These are phyloP conservation scores for Microcebus tavaratra DNA, from an alignment of 2,113 vertebrate genomes.

Conservation along the genomic window DNA sequence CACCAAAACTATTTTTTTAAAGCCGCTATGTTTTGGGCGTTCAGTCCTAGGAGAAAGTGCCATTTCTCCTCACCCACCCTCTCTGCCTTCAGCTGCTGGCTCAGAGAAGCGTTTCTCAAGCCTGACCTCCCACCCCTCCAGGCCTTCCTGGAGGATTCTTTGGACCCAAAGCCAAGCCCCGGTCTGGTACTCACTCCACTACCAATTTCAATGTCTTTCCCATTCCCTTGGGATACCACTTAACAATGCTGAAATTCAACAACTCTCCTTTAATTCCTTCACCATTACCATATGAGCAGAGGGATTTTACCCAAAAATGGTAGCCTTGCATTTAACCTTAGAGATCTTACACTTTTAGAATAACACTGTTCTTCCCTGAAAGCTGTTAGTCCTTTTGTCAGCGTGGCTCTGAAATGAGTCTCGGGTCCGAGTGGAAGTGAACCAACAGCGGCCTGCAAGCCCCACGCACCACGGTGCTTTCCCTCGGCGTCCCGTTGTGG, in stretches of 20 bases:
- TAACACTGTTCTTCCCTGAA: not conserved
- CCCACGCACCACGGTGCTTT: fast-evolving
- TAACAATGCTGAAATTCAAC: not conserved
- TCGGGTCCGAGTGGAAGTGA: not conserved
- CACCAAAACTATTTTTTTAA: not conserved
- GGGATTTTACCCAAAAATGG: not conserved
- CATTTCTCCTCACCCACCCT: not conserved
- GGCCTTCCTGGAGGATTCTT: not conserved
- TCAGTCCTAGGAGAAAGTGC: not conserved
- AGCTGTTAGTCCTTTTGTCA: not conserved
- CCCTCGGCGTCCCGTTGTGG: not conserved
- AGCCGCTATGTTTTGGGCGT: not conserved
- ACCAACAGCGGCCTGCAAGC: fast-evolving
- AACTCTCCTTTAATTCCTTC: not conserved
- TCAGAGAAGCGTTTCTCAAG: not conserved
- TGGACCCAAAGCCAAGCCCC: not conserved
- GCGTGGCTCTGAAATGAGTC: no score
- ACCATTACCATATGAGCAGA: not conserved
- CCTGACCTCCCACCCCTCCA: fast-evolving
- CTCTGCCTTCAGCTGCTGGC: not conserved
- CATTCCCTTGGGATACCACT: no score
- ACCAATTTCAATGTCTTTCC: not conserved
- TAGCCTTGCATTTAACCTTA: not conserved
- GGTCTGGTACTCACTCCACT: fast-evolving
- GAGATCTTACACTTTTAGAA: not conserved